Conservation (phyloP, 2,888 invertebrate species). For the Cetonia aurata region DNA sequence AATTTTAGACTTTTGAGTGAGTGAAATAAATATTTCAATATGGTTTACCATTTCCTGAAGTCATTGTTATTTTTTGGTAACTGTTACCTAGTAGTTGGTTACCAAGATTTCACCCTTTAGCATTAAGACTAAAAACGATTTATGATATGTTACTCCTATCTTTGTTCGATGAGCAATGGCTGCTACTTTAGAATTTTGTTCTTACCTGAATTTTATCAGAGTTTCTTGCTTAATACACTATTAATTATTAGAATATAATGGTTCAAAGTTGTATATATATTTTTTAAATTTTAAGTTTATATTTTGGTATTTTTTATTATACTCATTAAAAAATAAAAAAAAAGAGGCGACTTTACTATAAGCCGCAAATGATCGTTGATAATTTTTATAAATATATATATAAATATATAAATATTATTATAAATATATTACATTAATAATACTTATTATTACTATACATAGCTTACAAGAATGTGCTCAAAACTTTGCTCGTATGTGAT, state of each 20-base stretch:
- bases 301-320: constrained; percentile 61
- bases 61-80: no score
- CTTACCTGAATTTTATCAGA: not conserved
- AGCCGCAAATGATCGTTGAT: constrained; percentile 49
- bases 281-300: constrained; percentile 59
- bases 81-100: no score
- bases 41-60: no score
- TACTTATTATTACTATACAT: constrained; percentile 40
- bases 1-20: no score
- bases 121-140: no score
- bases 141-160: no score
- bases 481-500: constrained; percentile 48
- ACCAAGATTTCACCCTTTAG: no score
- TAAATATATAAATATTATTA: constrained; percentile 45
- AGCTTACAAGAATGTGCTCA: constrained; percentile 39
- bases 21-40: no score
- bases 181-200: not conserved
- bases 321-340: constrained; percentile 36
- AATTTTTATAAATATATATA: constrained; percentile 52
- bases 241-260: constrained; percentile 35
- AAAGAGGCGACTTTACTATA: constrained; percentile 39
- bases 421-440: constrained; percentile 41
- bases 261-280: constrained; percentile 55
- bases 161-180: not conserved
- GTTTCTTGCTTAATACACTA: constrained; percentile 30